Evolutionary conservation across 2,797 vertebrate genomes (phyloP).

Genomic region (Sebastolobus alascanus): DNA sequence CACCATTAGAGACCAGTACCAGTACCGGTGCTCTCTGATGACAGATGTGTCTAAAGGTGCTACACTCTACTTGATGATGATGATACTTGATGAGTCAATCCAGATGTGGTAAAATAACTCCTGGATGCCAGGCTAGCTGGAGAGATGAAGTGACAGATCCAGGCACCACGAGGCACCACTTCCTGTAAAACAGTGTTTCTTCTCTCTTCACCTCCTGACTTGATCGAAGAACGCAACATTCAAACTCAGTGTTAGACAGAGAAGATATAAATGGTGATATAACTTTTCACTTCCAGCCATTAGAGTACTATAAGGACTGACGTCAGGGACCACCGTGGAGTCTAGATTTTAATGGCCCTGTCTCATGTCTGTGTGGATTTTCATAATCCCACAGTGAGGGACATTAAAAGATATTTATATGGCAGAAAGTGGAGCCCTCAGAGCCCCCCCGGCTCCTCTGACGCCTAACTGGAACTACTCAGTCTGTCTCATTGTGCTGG

Average conservation of each 20-base stretch:
- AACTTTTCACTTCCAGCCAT: constrained; percentile 24
- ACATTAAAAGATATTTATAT: constrained; percentile 34
- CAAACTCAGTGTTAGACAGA: neutral
- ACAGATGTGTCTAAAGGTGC: no score
- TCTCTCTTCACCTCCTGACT: no score
- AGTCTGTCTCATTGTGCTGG: constrained; percentile 25
- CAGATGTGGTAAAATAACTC: no score
- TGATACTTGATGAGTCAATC: no score
- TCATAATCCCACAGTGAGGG: constrained; percentile 9
- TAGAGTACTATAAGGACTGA: neutral
- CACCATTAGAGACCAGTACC: no score
- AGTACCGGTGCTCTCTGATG: no score
- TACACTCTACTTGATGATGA: no score
- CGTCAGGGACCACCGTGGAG: neutral
- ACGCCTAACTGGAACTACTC: constrained; percentile 45
- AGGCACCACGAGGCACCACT: no score
- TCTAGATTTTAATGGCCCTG: constrained; percentile 39
- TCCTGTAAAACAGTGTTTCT: no score
- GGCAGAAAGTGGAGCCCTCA: constrained; percentile 44
- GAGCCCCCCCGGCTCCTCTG: constrained; percentile 18
- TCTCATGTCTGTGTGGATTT: constrained; percentile 36
- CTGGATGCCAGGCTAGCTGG: no score
- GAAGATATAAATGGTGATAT: neutral
- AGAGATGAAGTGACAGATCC: no score
- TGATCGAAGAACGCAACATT: neutral